Evolutionary conservation across 2,797 vertebrate genomes (phyloP), one percentile per base, ranked within the genome.

Genomic region (Rhincodon typus): DNA sequence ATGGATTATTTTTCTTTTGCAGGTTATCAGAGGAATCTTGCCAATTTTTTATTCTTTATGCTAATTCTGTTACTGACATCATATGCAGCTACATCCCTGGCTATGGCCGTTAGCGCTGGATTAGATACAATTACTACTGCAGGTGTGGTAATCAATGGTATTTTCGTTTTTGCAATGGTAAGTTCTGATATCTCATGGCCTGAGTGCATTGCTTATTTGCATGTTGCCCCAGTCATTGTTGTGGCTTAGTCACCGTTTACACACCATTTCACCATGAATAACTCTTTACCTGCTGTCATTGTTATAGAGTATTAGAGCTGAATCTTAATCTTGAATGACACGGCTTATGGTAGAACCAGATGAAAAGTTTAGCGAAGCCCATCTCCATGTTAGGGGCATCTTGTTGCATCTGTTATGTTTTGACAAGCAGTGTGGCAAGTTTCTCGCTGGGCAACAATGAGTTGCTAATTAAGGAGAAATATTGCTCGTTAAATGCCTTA

Each of bases 31-130:
- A 95, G 96, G 90, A 69, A 95, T 66, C 96, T 96, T 69, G 96
- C 96, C 4, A 95, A 95, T 1, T 97, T 97, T 96, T 97, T 97
- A 96, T 97, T 97, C 96, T 97, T 97, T 96, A 97, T 97, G 96
- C 94, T 97, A 94, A 96, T 96, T 10, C 46, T 97, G 57, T 0
- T 96, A 0, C 84, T 97, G n/a, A 96, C 97, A 53, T 97, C 97
- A 69, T 97, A 97, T 96, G 96, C 97, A 30, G 96, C 97, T 74
- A 97, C 97, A 0, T 96, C 97, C 95, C 97, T 97, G 97, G 96
- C 97, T 91, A 96, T 97, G 91, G 97, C 97, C 42, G 97, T 97
- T 96, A 97, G 97, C 66, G 97, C 97, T 96, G 97, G 97, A 50
- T 97, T 97, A 97, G 96, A 97, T 67, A 96, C 34, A 66, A n/a